Evolutionary conservation across 2,888 invertebrate genomes (phyloP).

Genomic region (Eremobia ochroleuca): DNA sequence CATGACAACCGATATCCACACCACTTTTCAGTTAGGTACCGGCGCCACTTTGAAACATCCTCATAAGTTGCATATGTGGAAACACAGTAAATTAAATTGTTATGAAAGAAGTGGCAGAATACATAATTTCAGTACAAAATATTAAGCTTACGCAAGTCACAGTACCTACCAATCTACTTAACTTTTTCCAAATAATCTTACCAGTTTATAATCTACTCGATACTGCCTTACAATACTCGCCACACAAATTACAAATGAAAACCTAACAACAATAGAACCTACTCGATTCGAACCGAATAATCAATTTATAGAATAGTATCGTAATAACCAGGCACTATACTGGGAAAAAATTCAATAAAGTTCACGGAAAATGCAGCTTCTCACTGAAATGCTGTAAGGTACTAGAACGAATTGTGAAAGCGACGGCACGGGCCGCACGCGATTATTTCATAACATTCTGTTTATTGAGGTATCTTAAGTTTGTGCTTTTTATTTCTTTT

Average conservation of each 20-base stretch:
- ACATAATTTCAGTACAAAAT: background rate
- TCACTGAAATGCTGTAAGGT: slow-evolving; percentile 11
- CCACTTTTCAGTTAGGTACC: too few relatives aligned
- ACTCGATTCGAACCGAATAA: slow-evolving; percentile 17
- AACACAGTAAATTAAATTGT: background rate
- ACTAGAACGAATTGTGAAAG: slow-evolving; percentile 31
- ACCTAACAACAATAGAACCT: slow-evolving; percentile 14
- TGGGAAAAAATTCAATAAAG: slow-evolving; percentile 54
- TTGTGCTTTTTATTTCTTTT: slow-evolving; percentile 27
- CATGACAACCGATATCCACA: too few relatives aligned
- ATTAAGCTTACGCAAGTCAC: background rate
- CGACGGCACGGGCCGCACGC: slow-evolving; percentile 10
- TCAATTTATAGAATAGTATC: slow-evolving; percentile 28
- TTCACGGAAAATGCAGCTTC: slow-evolving; percentile 27
- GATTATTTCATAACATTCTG: slow-evolving; percentile 46
- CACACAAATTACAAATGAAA: slow-evolving; percentile 41
- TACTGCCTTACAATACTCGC: slow-evolving; percentile 2
- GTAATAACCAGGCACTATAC: slow-evolving; percentile 24
- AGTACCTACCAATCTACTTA: background rate
- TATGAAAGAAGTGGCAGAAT: background rate
- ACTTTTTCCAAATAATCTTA: slow-evolving; percentile 12
- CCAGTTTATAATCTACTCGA: slow-evolving; percentile 4
- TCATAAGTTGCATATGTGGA: too few relatives aligned
- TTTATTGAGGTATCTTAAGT: slow-evolving; percentile 13
- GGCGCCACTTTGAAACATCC: too few relatives aligned